Conservation (phyloP, 2,797 vertebrate species). For the Halcyon leucocephala region DNA sequence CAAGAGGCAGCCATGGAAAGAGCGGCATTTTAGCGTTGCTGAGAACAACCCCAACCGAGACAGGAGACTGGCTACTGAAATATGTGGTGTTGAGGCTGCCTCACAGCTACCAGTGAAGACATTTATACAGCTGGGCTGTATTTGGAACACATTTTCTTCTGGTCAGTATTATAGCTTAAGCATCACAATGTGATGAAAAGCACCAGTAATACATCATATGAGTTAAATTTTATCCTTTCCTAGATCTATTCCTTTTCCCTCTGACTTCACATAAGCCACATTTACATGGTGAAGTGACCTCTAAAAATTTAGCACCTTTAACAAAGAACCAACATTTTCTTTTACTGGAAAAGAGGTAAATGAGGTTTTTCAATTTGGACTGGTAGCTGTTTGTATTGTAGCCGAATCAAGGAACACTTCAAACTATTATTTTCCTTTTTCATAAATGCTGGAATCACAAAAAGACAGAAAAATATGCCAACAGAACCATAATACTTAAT, state of each 20-base stretch:
- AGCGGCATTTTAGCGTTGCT: rapidly evolving
- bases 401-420: conserved; percentile 20
- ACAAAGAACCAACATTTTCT: conserved; percentile 43
- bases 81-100: neutral
- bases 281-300: neutral
- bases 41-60: neutral
- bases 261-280: neutral
- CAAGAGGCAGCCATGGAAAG: neutral
- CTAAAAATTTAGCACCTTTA: conserved; percentile 23
- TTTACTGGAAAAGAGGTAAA: conserved; percentile 54
- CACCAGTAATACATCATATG: neutral
- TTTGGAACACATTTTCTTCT: neutral
- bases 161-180: neutral
- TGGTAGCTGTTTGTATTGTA: neutral
- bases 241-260: neutral
- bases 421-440: conserved; percentile 9
- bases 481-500: neutral
- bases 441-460: neutral
- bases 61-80: neutral
- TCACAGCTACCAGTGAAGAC: neutral
- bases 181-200: neutral
- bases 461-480: neutral
- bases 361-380: neutral
- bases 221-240: neutral
- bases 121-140: conserved; percentile 7